Evolutionary conservation across 1,140 invertebrate species (phyloP).

Genomic region (Nasonia giraulti): DNA sequence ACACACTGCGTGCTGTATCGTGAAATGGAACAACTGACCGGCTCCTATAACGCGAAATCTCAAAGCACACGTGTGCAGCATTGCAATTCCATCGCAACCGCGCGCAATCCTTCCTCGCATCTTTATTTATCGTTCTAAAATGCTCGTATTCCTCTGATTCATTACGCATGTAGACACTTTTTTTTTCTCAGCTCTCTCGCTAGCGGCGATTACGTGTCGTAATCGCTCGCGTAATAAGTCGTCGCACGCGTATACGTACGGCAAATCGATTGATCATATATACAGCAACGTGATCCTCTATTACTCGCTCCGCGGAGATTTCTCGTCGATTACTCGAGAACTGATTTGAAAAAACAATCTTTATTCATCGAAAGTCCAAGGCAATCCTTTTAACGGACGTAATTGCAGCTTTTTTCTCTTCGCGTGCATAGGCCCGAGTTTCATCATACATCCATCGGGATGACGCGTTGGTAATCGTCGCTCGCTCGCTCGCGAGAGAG

Average conservation of each 20-base stretch:
- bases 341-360: constrained; percentile 29
- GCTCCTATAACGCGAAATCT: no score
- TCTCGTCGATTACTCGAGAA: constrained; percentile 1
- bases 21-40: no score
- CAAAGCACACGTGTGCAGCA: no score
- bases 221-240: not conserved
- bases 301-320: constrained; percentile 8
- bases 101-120: not conserved
- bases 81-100: no score
- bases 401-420: constrained; percentile 15
- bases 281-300: not conserved
- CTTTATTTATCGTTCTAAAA: constrained; percentile 29
- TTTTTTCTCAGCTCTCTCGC: not conserved
- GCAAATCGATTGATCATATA: constrained; percentile 4
- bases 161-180: not conserved
- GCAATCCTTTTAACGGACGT: not conserved
- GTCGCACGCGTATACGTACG: not conserved
- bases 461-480: not conserved
- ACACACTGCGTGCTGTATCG: no score
- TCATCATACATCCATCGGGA: not conserved
- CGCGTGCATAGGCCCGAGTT: not conserved
- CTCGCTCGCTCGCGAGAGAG: not conserved
- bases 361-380: constrained; percentile 38
- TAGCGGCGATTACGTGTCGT: constrained; percentile 5
- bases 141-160: not conserved